Percentiles rank a stretch among this genome's conserved stretches.
phyloP scores from a whole-genome alignment of 2,113 vertebrate genomes.

The Tonatia bakeri region DNA sequence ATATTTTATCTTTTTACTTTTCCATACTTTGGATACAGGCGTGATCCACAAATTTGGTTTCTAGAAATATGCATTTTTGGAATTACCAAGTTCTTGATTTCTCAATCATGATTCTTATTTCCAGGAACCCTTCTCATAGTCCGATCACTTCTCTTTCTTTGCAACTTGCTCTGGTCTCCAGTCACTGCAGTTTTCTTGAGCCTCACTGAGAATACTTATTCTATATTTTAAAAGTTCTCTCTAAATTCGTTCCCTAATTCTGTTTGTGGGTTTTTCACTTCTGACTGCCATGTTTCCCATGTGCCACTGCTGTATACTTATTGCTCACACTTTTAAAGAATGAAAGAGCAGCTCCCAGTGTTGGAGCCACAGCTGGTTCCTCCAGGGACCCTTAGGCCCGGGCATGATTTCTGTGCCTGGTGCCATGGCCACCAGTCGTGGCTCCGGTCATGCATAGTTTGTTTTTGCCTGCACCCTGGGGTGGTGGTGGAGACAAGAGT shows the following conservation, averaged over 20 bases:
- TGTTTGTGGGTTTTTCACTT: neutral
- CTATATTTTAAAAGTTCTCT: neutral
- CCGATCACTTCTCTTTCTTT: neutral
- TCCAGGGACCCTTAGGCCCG: neutral
- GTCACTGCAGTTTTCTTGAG: neutral
- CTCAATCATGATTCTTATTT: neutral
- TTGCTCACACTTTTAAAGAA: neutral
- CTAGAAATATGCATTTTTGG: neutral
- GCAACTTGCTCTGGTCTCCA: neutral
- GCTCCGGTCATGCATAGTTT: neutral
- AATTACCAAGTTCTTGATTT: neutral
- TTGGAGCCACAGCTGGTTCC: neutral
- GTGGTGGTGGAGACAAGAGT: fast-evolving
- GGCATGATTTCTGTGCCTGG: neutral
- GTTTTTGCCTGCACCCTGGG: neutral
- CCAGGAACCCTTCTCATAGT: neutral
- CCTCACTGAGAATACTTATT: neutral
- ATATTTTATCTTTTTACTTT: neutral
- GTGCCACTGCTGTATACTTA: neutral
- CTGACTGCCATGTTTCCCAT: neutral
- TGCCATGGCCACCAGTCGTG: neutral
- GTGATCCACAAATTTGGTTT: neutral
- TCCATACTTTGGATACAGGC: neutral
- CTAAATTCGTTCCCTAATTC: neutral
- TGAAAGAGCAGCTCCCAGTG: neutral